A percentile compares a stretch with the other conserved stretches of the same genome.
phyloP scores from a whole-genome alignment of 1,140 invertebrate species.

The Probaryconus sp. region DNA sequence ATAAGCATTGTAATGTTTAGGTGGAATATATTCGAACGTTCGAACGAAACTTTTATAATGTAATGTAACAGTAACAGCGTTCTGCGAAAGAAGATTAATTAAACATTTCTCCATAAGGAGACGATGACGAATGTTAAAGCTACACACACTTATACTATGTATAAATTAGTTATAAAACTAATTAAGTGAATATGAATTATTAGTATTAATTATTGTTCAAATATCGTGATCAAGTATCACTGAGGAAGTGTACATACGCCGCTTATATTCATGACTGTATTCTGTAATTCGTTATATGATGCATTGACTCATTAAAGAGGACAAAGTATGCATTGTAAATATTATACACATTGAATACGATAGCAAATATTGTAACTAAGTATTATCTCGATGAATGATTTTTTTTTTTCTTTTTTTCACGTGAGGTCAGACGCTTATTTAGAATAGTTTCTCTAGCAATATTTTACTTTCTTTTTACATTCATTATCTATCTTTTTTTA shows the following conservation, averaged over 20 bases:
- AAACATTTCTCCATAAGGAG: conserved; percentile 53
- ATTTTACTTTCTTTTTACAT: conserved; percentile 40
- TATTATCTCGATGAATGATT: conserved; percentile 53
- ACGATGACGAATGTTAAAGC: conserved; percentile 39
- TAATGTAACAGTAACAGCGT: conserved; percentile 46
- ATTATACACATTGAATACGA: conserved; percentile 60
- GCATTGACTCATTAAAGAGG: conserved; percentile 52
- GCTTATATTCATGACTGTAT: conserved; percentile 66
- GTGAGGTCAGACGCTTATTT: conserved; percentile 43
- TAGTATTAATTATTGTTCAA: conserved; percentile 66
- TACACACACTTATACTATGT: conserved; percentile 70
- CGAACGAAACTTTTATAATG: conserved; percentile 43
- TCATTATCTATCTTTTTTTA: conserved; percentile 34
- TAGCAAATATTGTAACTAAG: conserved; percentile 60
- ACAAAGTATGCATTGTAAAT: conserved; percentile 55
- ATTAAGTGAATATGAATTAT: conserved; percentile 65
- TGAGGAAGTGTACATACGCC: conserved; percentile 54
- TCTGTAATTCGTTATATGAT: conserved; percentile 65
- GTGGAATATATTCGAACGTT: conserved; percentile 37
- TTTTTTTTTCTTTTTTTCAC: conserved; percentile 24
- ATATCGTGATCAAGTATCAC: conserved; percentile 61
- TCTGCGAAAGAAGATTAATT: conserved; percentile 49
- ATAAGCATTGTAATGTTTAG: conserved; percentile 38
- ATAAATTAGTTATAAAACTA: conserved; percentile 69
- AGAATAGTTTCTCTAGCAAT: conserved; percentile 39